Evolutionary conservation across 2,888 invertebrate genomes (phyloP), one percentile per base, ranked within the genome.

Genomic region (Drosophila fungiperda): DNA sequence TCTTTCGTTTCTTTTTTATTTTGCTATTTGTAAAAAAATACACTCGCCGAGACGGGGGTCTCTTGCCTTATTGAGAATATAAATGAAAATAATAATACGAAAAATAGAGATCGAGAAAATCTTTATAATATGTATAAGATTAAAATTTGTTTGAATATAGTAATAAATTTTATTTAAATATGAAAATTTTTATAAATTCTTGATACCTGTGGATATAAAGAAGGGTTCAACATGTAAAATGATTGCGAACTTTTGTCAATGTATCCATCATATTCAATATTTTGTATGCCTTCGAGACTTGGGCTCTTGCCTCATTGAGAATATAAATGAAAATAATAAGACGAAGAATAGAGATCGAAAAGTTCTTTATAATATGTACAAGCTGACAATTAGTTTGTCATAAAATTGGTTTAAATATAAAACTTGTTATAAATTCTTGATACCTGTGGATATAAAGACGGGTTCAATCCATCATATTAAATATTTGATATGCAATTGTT

Each of bases 1-100:
- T 82, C 73, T 70, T 55, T 33, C 38, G 38, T 52, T 60, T 35
- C 35, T 42, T 73, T 54, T 53, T 61, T 55, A 29, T 54, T 53
- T 33, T 49, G 36, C 38, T 32, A 40, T 57, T 57, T 40, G n/a
- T 4, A 15, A 20, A 33, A 32, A 48, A 58, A 73, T 68, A 73
- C 83, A 40, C 78, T 72, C 23, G n/a, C n/a, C 17, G 1, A 20
- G 20, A 61, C 29, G 49, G 36, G 23, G 36, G 38, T 12, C 20
- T 15, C 20, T 33, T 3, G 17, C 3, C 29, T 26, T 15, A 3
- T n/a, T 17, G 17, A 40, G n/a, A 40, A 4, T 15, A 15, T 3
- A 15, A 36, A 17, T 36, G 3, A n/a, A 15, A 23, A 15, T 23
- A 15, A 45, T 15, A 8, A 8, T 2, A 23, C 7, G 23, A 45